Evolutionary conservation across 2,113 vertebrate species (phyloP), one percentile per base, ranked within the genome.

Genomic region (Cercocebus atys): DNA sequence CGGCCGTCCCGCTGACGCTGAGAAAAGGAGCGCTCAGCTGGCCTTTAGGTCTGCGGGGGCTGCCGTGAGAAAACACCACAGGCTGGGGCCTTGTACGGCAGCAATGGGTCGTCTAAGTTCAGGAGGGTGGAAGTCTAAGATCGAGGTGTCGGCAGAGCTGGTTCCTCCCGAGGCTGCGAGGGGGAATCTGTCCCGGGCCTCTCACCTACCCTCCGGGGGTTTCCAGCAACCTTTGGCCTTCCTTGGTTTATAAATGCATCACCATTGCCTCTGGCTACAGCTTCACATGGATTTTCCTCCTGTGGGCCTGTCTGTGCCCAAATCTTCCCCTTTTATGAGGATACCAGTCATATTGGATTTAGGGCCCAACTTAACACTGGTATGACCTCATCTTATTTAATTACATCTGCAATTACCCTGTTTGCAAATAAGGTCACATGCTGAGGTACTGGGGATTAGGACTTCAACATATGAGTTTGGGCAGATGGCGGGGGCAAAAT

Each of bases 31-130:
- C 59, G 35, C 18, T 8, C 17, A 11, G 0, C 18, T 50, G 35
- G n/a, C 32, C 5, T 5, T 57, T 16, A 20, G 2, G 5, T n/a
- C 50, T 16, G 20, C 17, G 1, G 11, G 1, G 72, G n/a, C 82
- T 22, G 11, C 50, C 0, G 1, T 1, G 8, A 17, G 6, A 27
- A 3, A 76, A 64, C 2, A 1, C 57, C 85, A 27, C 78, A 9
- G 9, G 0, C 17, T 0, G 18, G 20, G 32, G 52, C 40, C 47
- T 47, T 7, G 22, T 1, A 55, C 27, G 17, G 3, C 0, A 18
- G 52, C 50, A 17, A 6, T 0, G 1, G 2, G 0, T 22, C 0
- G 3, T 70, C 23, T 30, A 6, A 1, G 2, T 25, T 32, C 43
- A 64, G 83, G 72, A 78, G 25, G 80, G 32, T 4, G 22, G 70